Percentiles rank a stretch among this genome's conserved stretches.
phyloP scores from a whole-genome alignment of 1,140 invertebrate genomes.

The Cydia splendana region DNA sequence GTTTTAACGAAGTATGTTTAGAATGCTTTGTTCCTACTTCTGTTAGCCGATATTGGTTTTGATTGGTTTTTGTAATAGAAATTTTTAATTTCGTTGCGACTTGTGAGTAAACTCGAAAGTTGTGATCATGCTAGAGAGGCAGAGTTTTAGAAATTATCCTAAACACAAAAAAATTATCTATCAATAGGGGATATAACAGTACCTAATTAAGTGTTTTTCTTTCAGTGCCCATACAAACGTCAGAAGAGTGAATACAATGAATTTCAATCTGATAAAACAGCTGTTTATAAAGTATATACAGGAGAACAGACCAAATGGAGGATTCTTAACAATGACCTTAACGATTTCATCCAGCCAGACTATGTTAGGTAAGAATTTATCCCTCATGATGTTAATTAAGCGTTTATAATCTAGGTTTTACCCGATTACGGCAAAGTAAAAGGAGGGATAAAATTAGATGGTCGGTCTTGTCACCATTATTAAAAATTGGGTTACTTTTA shows the following conservation, averaged over 20 bases:
- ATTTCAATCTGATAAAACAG: neutral
- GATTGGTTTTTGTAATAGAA: neutral
- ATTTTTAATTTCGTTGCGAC: neutral
- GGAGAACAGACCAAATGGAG: neutral
- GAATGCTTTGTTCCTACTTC: neutral
- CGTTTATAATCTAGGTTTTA: too few relatives aligned
- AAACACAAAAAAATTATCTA: too few relatives aligned
- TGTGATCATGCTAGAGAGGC: too few relatives aligned
- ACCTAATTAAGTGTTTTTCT: neutral
- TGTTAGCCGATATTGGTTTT: neutral
- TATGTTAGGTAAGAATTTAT: neutral
- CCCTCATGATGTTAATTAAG: too few relatives aligned
- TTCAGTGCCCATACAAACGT: constrained; percentile 15
- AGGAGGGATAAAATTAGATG: too few relatives aligned
- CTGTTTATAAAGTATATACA: neutral
- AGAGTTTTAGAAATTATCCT: too few relatives aligned
- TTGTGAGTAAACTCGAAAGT: too few relatives aligned
- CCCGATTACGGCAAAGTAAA: too few relatives aligned
- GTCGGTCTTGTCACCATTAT: too few relatives aligned
- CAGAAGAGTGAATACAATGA: neutral
- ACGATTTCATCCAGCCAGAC: neutral
- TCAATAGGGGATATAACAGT: too few relatives aligned
- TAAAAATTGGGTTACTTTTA: too few relatives aligned
- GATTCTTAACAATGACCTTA: neutral
- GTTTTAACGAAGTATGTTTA: constrained; percentile 14